Evolutionary conservation across 1,140 invertebrate species (phyloP).

Genomic region (Tribolium castaneum): DNA sequence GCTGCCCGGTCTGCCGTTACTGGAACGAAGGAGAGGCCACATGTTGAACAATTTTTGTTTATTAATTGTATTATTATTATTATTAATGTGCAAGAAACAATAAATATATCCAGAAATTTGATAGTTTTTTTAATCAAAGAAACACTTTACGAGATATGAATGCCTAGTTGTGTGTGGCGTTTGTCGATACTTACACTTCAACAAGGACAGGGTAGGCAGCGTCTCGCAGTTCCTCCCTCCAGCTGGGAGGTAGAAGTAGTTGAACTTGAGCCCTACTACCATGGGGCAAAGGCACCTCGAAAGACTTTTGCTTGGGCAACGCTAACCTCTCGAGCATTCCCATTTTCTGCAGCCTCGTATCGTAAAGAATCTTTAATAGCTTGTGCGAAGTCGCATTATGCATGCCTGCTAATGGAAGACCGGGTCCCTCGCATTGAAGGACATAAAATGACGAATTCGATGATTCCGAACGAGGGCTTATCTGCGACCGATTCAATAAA

Average conservation of each 20-base stretch:
- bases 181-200: slow-evolving; percentile 76
- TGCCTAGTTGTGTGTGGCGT: too few relatives aligned
- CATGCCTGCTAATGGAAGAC: slow-evolving; percentile 80
- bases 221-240: slow-evolving; percentile 84
- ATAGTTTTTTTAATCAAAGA: neutral
- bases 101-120: too few relatives aligned
- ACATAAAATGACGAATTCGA: slow-evolving; percentile 76
- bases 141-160: neutral
- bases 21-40: too few relatives aligned
- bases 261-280: slow-evolving; percentile 83
- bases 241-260: slow-evolving; percentile 82
- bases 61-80: too few relatives aligned
- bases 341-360: slow-evolving; percentile 75
- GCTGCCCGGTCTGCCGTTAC: slow-evolving; percentile 90
- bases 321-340: slow-evolving; percentile 76
- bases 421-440: slow-evolving; percentile 82
- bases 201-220: slow-evolving; percentile 87
- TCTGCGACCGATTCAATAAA: slow-evolving; percentile 22
- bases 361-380: slow-evolving; percentile 79
- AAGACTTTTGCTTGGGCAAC: slow-evolving; percentile 78
- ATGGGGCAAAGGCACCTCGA: slow-evolving; percentile 82
- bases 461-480: slow-evolving; percentile 49
- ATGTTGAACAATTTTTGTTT: too few relatives aligned
- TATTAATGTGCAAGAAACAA: too few relatives aligned
- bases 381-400: slow-evolving; percentile 78